Base-by-base conservation (phyloP, 1,140 invertebrate genomes). In the Papilio helenus region DNA sequence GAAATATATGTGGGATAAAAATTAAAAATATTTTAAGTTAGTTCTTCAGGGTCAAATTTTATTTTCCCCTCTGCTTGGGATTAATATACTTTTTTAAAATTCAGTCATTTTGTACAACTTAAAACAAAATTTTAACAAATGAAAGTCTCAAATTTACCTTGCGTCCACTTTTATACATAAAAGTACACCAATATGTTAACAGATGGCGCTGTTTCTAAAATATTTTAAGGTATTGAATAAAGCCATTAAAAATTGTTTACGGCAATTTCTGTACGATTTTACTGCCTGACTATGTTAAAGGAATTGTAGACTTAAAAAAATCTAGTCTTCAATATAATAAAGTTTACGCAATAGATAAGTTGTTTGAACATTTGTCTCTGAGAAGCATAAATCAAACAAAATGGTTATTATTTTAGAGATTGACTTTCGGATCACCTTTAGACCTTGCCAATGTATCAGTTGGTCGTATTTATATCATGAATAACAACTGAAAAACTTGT, bases 181-280 rank as follows among this genome's bases (percentile, higher is more conserved):
- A 81, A 85, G 87, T 88, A 84, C 85, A 8, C 18, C 39, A 2
- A 14, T 51, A 23, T 46, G 80, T 23, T 58, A 78, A 84, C 23
- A 88, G 85, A 85, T 88, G 85, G 85, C 83, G 84, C 79, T 82
- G 58, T 34, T 68, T 8, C 58, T 44, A 68, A 72, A 51, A 23
- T 46, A 51, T 16, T 8, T 42, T 42, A 39, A 20, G 1, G 18
- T 12, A 20, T 39, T 0, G 18, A 26, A 61, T 29, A 65, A 34
- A 65, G 14, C 1, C 23, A 65, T 65, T 65, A 65, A 58, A 65
- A 65, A 29, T 29, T 29, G 29, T 65, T 65, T 29, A 26, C 61
- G 14, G 61, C 26, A 29, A 68, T 34, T 29, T 68, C 0, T 34
- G 3, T 12, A 23, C 3, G 9, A 23, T 26, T 61, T 14, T 29